phyloP scores from a whole-genome alignment of 2,797 vertebrate genomes.

The Etheostoma nigrum region DNA sequence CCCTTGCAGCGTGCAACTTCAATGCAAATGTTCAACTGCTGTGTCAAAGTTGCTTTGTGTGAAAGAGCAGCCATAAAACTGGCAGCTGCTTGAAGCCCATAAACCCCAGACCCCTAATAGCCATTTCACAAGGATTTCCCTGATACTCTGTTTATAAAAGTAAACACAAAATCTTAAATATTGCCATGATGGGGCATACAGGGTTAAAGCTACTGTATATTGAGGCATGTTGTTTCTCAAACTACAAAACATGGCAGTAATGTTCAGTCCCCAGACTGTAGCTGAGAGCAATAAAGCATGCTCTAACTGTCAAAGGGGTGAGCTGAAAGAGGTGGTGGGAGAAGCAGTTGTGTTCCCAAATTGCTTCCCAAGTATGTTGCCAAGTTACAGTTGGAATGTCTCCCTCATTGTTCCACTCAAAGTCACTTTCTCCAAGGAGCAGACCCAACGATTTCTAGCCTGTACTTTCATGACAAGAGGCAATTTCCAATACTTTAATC shows the following conservation, averaged over 20 bases:
- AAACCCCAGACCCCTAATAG: constrained; percentile 82
- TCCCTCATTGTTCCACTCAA: constrained; percentile 72
- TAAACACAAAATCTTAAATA: constrained; percentile 45
- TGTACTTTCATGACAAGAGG: constrained; percentile 43
- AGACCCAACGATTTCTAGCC: constrained; percentile 28
- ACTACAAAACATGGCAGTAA: constrained; percentile 58
- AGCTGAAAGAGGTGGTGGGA: constrained; percentile 63
- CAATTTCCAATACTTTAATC: constrained; percentile 51
- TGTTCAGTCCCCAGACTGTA: constrained; percentile 83
- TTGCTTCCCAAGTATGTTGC: constrained; percentile 84
- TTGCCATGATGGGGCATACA: constrained; percentile 6
- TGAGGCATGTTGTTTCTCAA: constrained; percentile 47
- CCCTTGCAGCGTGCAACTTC: constrained; percentile 63
- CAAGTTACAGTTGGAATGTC: constrained; percentile 83
- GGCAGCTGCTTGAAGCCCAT: constrained; percentile 85
- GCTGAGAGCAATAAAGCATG: constrained; percentile 91
- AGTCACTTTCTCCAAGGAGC: constrained; percentile 66
- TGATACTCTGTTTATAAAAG: constrained; percentile 49
- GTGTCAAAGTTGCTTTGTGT: constrained; percentile 82
- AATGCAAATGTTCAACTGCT: constrained; percentile 80
- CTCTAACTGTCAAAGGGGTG: constrained; percentile 86
- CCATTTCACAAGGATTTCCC: constrained; percentile 66
- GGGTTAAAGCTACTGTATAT: constrained; percentile 63
- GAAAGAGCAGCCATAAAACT: constrained; percentile 87
- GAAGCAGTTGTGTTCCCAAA: constrained; percentile 75